Evolutionary conservation across 1,140 invertebrate species (phyloP).

Genomic region (Heliothis subflexa): DNA sequence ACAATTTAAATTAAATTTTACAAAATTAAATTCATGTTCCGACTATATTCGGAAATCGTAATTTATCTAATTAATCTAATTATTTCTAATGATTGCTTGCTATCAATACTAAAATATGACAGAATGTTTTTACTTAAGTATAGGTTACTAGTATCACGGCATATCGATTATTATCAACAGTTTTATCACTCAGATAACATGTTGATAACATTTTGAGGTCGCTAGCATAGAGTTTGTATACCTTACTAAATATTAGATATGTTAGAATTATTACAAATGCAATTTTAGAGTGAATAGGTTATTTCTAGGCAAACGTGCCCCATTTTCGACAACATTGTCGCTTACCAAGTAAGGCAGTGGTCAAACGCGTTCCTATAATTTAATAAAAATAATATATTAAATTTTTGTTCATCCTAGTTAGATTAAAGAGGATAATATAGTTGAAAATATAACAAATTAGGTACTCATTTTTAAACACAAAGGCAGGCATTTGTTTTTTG

Average conservation of each 20-base stretch:
- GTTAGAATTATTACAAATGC: too few relatives aligned
- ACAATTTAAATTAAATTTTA: too few relatives aligned
- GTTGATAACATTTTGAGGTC: constrained; percentile 27
- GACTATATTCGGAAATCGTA: too few relatives aligned
- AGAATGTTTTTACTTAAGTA: not conserved
- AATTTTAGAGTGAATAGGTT: too few relatives aligned
- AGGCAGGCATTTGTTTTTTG: not conserved
- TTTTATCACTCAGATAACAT: constrained; percentile 3
- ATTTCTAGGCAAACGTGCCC: too few relatives aligned
- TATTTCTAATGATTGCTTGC: not conserved
- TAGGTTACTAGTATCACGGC: constrained; percentile 23
- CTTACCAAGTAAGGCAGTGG: too few relatives aligned
- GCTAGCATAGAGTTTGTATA: constrained; percentile 8
- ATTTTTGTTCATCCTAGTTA: too few relatives aligned
- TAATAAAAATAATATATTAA: too few relatives aligned
- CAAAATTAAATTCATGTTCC: too few relatives aligned
- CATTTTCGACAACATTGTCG: too few relatives aligned
- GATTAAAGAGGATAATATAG: too few relatives aligned
- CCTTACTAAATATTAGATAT: not conserved
- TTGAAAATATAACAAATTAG: not conserved
- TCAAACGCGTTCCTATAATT: too few relatives aligned
- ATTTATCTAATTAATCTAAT: not conserved
- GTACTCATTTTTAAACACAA: not conserved
- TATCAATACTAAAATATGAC: not conserved
- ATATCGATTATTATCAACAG: constrained; percentile 20